These are phyloP conservation scores for Pterostichus niger DNA, from an alignment of 2,888 invertebrate genomes.

Conservation along the genomic window DNA sequence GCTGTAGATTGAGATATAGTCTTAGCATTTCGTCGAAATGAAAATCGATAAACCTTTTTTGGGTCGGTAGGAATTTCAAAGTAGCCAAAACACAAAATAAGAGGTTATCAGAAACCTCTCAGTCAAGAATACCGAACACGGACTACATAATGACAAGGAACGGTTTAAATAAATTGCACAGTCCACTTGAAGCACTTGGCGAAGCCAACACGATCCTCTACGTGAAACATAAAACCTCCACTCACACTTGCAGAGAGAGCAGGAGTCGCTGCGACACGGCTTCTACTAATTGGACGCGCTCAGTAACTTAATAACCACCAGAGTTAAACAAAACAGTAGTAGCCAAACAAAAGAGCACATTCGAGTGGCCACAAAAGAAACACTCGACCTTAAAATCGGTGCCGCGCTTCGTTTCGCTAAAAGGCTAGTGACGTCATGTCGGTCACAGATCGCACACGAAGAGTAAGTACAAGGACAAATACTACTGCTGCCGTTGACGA, in stretches of 20 bases:
- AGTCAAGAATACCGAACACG: neutral
- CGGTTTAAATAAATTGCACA: slow-evolving; percentile 60
- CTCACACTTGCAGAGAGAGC: slow-evolving; percentile 1
- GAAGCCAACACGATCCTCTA: slow-evolving; percentile 25
- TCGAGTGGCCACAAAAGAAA: slow-evolving; percentile 37
- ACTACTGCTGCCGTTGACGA: too few relatives aligned
- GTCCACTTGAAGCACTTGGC: slow-evolving; percentile 57
- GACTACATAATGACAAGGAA: slow-evolving; percentile 48
- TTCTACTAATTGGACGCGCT: slow-evolving; percentile 51
- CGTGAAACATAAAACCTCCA: slow-evolving; percentile 41
- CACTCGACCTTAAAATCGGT: slow-evolving; percentile 47
- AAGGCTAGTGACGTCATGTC: slow-evolving; percentile 4
- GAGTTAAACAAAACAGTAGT: slow-evolving; percentile 48
- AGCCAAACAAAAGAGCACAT: slow-evolving; percentile 31
- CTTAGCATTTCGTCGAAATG: too few relatives aligned
- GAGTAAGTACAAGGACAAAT: neutral
- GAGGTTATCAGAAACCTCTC: slow-evolving; percentile 36
- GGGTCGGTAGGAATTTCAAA: neutral
- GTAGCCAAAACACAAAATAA: slow-evolving; percentile 26
- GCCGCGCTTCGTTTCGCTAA: slow-evolving; percentile 6
- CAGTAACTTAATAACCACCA: slow-evolving; percentile 50
- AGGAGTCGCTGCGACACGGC: slow-evolving; percentile 27
- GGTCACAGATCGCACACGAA: slow-evolving; percentile 10
- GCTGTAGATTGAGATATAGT: too few relatives aligned
- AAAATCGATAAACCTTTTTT: too few relatives aligned